Evolutionary conservation across 1,140 invertebrate genomes (phyloP).

Genomic region (Drosophila kepulauana): DNA sequence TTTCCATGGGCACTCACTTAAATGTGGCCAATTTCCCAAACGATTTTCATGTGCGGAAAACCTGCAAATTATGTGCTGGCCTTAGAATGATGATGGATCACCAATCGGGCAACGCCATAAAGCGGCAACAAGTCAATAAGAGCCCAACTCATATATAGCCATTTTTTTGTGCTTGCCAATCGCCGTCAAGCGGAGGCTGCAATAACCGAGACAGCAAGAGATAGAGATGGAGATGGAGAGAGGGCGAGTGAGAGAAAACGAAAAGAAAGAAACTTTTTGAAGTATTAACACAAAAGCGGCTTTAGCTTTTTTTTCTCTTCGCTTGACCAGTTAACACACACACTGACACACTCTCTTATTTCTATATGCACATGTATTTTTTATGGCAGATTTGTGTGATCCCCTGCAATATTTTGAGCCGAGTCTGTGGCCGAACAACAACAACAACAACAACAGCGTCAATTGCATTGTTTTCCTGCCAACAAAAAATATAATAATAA

Average conservation of each 20-base stretch:
- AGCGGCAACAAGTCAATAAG: slow-evolving; percentile 81
- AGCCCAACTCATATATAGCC: slow-evolving; percentile 48
- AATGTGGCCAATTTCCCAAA: slow-evolving; percentile 52
- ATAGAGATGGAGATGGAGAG: neutral
- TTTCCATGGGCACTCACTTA: slow-evolving; percentile 39
- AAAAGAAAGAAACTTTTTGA: slow-evolving; percentile 57
- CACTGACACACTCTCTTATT: neutral
- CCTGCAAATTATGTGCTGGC: slow-evolving; percentile 65
- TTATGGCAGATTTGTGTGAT: slow-evolving; percentile 84
- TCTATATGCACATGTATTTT: slow-evolving; percentile 32
- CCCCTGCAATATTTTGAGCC: slow-evolving; percentile 77
- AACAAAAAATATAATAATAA: slow-evolving; percentile 67
- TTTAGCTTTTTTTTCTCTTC: slow-evolving; percentile 55
- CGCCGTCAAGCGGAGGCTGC: slow-evolving; percentile 26
- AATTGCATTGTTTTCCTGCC: slow-evolving; percentile 69
- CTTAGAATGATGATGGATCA: slow-evolving; percentile 76
- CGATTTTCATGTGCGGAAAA: slow-evolving; percentile 69
- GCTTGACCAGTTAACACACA: slow-evolving; percentile 53
- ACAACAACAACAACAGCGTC: slow-evolving; percentile 32
- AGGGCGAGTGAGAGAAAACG: slow-evolving; percentile 20
- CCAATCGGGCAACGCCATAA: slow-evolving; percentile 77
- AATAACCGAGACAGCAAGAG: slow-evolving; percentile 2
- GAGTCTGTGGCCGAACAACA: too few species aligned
- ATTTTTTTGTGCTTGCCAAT: slow-evolving; percentile 62
- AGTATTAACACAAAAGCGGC: slow-evolving; percentile 82